Evolutionary conservation across 2,888 invertebrate species (phyloP).

Genomic region (Cancer borealis): DNA sequence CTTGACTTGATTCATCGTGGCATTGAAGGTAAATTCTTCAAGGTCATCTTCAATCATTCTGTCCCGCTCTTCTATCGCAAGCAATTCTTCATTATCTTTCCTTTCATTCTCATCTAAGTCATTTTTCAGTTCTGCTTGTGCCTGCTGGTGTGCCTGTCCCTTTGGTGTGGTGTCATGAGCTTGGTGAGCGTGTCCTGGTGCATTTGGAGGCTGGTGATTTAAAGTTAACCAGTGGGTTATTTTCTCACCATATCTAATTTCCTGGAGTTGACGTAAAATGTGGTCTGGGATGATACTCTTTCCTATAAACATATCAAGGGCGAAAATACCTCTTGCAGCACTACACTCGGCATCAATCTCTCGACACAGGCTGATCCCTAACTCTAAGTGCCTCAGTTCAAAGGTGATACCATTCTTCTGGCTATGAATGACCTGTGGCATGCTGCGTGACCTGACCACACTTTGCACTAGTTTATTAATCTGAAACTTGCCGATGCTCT

Average conservation of each 20-base stretch:
- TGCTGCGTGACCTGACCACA: neutral
- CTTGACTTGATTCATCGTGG: neutral
- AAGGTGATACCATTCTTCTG: neutral
- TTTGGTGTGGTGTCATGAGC: neutral
- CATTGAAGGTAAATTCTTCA: neutral
- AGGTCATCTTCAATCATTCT: conserved; percentile 64
- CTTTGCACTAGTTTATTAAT: conserved; percentile 49
- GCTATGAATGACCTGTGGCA: conserved; percentile 39
- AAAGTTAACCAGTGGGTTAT: conserved; percentile 55
- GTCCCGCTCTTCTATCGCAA: conserved; percentile 65
- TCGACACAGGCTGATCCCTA: neutral
- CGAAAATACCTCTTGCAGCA: conserved; percentile 36
- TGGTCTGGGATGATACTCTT: conserved; percentile 63
- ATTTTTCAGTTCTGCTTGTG: conserved; percentile 43
- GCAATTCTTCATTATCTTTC: conserved; percentile 65
- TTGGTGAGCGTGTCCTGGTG: neutral
- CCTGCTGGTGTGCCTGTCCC: neutral
- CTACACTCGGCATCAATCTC: neutral
- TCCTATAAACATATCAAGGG: neutral
- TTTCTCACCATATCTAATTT: neutral
- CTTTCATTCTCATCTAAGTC: conserved; percentile 50
- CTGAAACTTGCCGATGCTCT: conserved; percentile 80
- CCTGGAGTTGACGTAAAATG: conserved; percentile 21
- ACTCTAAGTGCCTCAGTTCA: conserved; percentile 29
- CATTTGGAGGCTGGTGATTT: neutral